Evolutionary conservation across 1,140 invertebrate genomes (phyloP), one percentile per base, ranked within the genome.

Genomic region (Pentalonia nigronervosa): DNA sequence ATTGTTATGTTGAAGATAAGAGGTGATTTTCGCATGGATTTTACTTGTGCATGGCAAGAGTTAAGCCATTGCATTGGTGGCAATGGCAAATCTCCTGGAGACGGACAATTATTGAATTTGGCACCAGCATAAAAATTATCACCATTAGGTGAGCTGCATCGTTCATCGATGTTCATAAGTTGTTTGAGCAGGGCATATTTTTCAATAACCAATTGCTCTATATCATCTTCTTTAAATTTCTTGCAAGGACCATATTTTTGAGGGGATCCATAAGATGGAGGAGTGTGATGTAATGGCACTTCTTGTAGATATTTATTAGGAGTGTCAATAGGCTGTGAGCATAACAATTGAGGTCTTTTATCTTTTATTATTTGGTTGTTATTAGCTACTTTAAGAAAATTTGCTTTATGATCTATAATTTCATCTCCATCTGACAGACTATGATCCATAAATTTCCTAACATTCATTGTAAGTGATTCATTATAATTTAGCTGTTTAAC

Each of bases 191-290:
- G 20, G 41, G 81, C 91, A 56, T 93, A 93, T 56, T 93, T 93
- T 56, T 93, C 91, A 86, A 93, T 53, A 86, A 93, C 81, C 23
- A 93, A 30, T 21, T 93, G 67, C 25, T 93, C 4, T 45, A 93
- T 86, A 84, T 93, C 91, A 86, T 93, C 81, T 56, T 93, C 91
- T 93, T 93, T 93, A 56, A 93, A 93, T 56, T 93, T 93, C 14
- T 93, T 93, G 34, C 25, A 56, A 25, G 47, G 11, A n/a, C 91
- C 91, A 93, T 36, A 93, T 41, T 86, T 93, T 53, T 92, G 60
- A 4, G 91, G 76, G n/a, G 91, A 83, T 48, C 84, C 91, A 25
- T 83, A 92, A 4, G 81, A 56, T 56, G 91, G 91, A 0, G 91
- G 91, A 30, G 45, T 41, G 9, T 93, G 91, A 86, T 56, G 8